These are phyloP conservation scores for Drosophila percnosoma DNA, from an alignment of 2,888 invertebrate genomes.

Conservation along the genomic window DNA sequence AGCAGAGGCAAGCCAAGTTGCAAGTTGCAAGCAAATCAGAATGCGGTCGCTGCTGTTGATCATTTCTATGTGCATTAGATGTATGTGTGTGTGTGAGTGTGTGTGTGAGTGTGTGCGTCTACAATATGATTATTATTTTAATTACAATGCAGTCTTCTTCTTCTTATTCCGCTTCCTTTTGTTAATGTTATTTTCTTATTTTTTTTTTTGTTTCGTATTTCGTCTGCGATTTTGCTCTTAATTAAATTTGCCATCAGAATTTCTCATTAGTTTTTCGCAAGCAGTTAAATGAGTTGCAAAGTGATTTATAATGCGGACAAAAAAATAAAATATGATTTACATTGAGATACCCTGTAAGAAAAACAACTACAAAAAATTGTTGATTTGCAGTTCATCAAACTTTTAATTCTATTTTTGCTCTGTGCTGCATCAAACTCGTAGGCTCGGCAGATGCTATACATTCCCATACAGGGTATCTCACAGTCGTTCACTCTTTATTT, in stretches of 20 bases:
- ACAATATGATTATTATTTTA: conserved; percentile 27
- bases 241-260: conserved; percentile 71
- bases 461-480: neutral
- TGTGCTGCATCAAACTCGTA: neutral
- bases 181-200: conserved; percentile 35
- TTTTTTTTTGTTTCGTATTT: conserved; percentile 31
- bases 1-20: conserved; percentile 6
- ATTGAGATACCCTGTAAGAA: conserved; percentile 30
- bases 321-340: neutral
- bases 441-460: neutral
- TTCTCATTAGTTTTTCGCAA: conserved; percentile 61
- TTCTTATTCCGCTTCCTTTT: conserved; percentile 37
- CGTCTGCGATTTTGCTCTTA: conserved; percentile 54
- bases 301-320: conserved; percentile 59
- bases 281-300: conserved; percentile 76
- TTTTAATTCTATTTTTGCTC: neutral
- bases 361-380: neutral
- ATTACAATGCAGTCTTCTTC: conserved; percentile 22
- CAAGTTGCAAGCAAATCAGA: conserved; percentile 23
- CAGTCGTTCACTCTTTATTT: conserved; percentile 9
- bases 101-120: neutral
- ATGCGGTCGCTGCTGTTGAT: conserved; percentile 39
- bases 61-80: conserved; percentile 5
- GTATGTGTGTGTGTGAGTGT: conserved; percentile 2
- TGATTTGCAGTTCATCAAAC: neutral